These are phyloP conservation scores for Paramuricea clavata DNA, from an alignment of 92 coral and sea anemone genomes.

Conservation along the genomic window DNA sequence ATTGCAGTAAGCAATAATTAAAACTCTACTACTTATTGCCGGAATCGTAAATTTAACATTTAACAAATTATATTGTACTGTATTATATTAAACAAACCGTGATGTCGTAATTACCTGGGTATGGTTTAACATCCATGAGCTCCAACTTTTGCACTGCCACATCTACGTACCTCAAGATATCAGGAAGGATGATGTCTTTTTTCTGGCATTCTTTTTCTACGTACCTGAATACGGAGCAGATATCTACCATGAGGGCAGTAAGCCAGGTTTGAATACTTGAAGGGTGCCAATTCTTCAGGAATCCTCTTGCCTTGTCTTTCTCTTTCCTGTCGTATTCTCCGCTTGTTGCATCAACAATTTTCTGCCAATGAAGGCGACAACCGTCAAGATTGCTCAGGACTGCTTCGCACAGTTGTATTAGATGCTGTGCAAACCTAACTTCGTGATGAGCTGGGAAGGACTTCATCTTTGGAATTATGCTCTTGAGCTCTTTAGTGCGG, in stretches of 20 bases:
- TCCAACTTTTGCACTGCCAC: conserved; percentile 15
- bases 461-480: conserved; percentile 7
- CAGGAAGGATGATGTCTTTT: conserved; percentile 8
- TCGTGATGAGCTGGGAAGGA: background rate
- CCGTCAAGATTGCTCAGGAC: background rate
- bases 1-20: background rate
- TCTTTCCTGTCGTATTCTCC: background rate
- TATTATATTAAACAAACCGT: background rate
- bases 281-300: background rate
- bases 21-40: background rate
- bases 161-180: conserved; percentile 37
- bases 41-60: background rate
- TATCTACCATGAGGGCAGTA: conserved; percentile 15
- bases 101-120: conserved; percentile 19
- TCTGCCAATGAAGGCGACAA: conserved; percentile 2
- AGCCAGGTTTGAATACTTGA: conserved; percentile 7
- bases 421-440: conserved; percentile 19
- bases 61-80: background rate
- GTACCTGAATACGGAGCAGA: conserved; percentile 2
- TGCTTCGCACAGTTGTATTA: conserved; percentile 20
- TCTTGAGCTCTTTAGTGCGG: conserved; percentile 1
- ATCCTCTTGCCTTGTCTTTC: conserved; percentile 8
- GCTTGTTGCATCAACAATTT: conserved; percentile 11
- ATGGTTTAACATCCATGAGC: background rate
- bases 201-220: conserved; percentile 18